Conservation (phyloP, 2,797 vertebrate genomes). For the Takifugu ocellatus region DNA sequence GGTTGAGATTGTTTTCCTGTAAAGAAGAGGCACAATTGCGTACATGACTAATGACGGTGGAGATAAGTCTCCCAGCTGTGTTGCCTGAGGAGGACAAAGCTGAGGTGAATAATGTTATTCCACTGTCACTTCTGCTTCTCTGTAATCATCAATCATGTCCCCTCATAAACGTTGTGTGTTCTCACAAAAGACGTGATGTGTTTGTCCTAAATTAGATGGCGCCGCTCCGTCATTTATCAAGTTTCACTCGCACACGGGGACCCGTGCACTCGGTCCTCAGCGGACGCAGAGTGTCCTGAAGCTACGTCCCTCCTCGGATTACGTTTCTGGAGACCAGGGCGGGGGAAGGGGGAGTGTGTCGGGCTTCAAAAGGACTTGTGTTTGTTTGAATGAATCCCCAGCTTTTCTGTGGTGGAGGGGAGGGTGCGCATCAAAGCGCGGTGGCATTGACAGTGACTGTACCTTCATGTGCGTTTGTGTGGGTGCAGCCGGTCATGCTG, state of each 20-base stretch:
- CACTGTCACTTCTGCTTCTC: constrained; percentile 58
- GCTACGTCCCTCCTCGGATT: constrained; percentile 51
- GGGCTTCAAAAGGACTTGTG: constrained; percentile 49
- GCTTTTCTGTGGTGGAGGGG: constrained; percentile 20
- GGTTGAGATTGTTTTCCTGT: constrained; percentile 46
- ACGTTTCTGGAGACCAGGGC: constrained; percentile 32
- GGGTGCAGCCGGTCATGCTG: neutral
- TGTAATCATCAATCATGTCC: constrained; percentile 65
- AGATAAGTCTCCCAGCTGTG: constrained; percentile 40
- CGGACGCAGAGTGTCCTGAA: constrained; percentile 38
- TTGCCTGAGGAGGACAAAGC: constrained; percentile 46
- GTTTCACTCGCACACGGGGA: constrained; percentile 8
- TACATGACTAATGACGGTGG: constrained; percentile 50
- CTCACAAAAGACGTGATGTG: constrained; percentile 53
- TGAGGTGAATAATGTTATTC: constrained; percentile 69
- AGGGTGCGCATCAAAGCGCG: constrained; percentile 37
- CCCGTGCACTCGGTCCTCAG: constrained; percentile 10
- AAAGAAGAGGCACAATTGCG: constrained; percentile 50
- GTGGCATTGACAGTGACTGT: constrained; percentile 21
- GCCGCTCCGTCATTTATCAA: constrained; percentile 59
- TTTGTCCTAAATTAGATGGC: constrained; percentile 68
- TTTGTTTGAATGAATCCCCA: constrained; percentile 54
- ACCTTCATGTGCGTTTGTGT: neutral
- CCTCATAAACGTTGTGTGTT: constrained; percentile 66
- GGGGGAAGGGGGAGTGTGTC: constrained; percentile 2